Evolutionary conservation across 2,888 invertebrate species (phyloP), one percentile per base, ranked within the genome.

Genomic region (Isoperla grammatica): DNA sequence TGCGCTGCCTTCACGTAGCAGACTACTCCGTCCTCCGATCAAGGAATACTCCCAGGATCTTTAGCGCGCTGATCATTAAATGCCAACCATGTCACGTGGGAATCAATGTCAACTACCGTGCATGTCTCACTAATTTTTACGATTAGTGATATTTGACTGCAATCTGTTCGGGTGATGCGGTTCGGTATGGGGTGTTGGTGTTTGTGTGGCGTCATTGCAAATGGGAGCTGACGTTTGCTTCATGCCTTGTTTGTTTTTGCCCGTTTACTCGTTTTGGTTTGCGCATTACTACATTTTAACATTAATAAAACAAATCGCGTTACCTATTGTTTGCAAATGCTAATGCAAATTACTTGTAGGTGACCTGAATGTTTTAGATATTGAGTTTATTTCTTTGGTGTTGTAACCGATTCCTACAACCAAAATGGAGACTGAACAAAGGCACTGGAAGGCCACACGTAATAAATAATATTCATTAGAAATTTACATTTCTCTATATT

Each of bases 81-180:
- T 67, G 64, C 65, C 64, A 61, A 62, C 63, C 63, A 59, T 80
- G 83, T 84, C 83, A 84, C 84, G 84, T 84, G 83, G 81, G 82
- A 70, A 81, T 82, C 82, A 81, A 81, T 83, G 82, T 82, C 83
- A 82, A 81, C 78, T 79, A 29, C 29, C 29, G 29, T 72, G 78
- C 77, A 75, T 74, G 76, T 78, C 77, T 77, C 72, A 75, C 73
- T 78, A 78, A 78, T 76, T 78, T 78, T 77, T 76, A 72, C 75
- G 75, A 77, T 75, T 77, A 72, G 74, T 19, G 55, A 15, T 39
- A 19, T 55, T 55, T 37, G 40, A 22, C 12, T 43, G 13, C 20
- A 77, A 76, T 76, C 73, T 73, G 75, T 70, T 68, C 69, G 69
- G 69, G 69, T 69, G 68, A 15, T 40, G 45, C 19, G 74, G 72